These are phyloP conservation scores for Coptodon bakossiorum DNA, from an alignment of 2,113 vertebrate species.

Conservation along the genomic window DNA sequence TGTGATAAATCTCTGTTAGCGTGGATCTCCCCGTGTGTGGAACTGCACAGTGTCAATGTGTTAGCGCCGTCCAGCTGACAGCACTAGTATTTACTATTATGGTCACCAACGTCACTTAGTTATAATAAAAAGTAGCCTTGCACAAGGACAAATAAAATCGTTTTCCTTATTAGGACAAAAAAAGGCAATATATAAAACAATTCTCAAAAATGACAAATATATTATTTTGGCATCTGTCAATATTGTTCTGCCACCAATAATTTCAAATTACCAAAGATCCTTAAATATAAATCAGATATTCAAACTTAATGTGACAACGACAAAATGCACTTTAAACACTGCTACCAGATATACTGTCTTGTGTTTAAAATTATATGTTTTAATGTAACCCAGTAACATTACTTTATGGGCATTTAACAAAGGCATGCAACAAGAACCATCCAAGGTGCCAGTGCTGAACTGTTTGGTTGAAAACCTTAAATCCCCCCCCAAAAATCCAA, in stretches of 20 bases:
- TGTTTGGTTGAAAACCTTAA: neutral
- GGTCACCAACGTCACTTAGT: neutral
- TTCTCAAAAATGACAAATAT: neutral
- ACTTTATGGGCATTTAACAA: neutral
- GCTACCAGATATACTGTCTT: too few species aligned
- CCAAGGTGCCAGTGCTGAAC: neutral
- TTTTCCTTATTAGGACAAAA: neutral
- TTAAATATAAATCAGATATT: too few species aligned
- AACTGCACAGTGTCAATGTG: accelerated
- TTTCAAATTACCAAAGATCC: too few species aligned
- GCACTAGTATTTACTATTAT: neutral
- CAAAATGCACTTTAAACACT: too few species aligned
- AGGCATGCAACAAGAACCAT: neutral
- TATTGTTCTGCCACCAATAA: neutral
- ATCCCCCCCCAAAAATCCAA: neutral
- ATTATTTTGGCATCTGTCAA: neutral
- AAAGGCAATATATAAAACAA: neutral
- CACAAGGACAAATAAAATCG: accelerated
- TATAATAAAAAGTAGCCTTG: neutral
- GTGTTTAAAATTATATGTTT: too few species aligned
- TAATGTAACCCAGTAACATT: neutral
- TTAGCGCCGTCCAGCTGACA: neutral
- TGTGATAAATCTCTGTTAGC: neutral
- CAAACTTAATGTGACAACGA: too few species aligned
- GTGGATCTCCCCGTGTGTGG: neutral